These are phyloP conservation scores for Hipparchia sbordonii DNA, from an alignment of 2,888 invertebrate genomes.

Conservation along the genomic window DNA sequence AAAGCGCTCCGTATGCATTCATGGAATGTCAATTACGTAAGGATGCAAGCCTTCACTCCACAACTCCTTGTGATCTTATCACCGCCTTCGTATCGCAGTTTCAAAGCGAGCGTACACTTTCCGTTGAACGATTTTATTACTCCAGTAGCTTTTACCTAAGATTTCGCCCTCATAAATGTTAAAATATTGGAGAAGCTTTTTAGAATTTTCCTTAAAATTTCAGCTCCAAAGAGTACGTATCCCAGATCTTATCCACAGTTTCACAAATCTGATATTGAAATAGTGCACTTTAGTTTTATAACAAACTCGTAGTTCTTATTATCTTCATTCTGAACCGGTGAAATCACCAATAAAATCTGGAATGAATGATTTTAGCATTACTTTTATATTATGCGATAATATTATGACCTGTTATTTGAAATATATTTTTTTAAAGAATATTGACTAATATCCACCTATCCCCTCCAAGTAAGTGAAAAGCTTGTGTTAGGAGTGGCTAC, in stretches of 20 bases:
- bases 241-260: not conserved
- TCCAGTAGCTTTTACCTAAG: not conserved
- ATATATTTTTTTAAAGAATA: too few relatives aligned
- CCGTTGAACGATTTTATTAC: constrained; percentile 8
- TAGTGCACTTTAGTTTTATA: constrained; percentile 4
- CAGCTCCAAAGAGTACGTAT: not conserved
- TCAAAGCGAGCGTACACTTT: not conserved
- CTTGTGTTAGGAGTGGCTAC: too few relatives aligned
- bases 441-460: too few relatives aligned
- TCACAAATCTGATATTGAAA: not conserved
- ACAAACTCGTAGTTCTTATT: not conserved
- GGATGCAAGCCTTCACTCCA: constrained; percentile 1
- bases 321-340: not conserved
- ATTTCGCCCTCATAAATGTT: not conserved
- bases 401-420: too few relatives aligned
- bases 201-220: not conserved
- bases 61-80: constrained; percentile 2
- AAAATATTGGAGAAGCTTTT: not conserved
- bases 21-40: constrained; percentile 19
- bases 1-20: constrained; percentile 17
- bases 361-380: too few relatives aligned
- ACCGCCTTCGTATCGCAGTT: constrained; percentile 4
- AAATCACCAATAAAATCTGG: not conserved
- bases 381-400: too few relatives aligned
- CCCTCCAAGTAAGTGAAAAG: too few relatives aligned